Base-by-base conservation (phyloP, 2,113 vertebrate species). In the Pluvianellus socialis region DNA sequence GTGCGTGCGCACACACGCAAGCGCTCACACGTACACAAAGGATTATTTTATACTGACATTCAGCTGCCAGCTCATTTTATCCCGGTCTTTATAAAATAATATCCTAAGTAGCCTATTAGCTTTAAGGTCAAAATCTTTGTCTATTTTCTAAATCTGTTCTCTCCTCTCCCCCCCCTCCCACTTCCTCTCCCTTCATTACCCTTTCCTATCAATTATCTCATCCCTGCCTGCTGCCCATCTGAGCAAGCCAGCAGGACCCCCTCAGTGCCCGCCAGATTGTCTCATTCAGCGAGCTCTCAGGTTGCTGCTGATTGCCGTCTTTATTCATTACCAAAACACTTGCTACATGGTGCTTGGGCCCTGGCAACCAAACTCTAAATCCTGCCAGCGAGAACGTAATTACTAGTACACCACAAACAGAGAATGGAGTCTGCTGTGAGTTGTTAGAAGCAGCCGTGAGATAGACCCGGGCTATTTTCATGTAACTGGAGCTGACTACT, bases 281-380 rank as follows among this genome's bases (percentile, higher is more conserved):
- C 95, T 96, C 96, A 97, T 96, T 97, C 95, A 96, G 95, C 95
- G 38, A 71, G 93, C 88, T 97, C 96, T 96, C 94, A 86, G 95
- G 94, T 96, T 95, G 97, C 97, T 94, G 95, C 97, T 97, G 94
- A 97, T 96, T 97, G 96, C 96, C 93, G 91, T 96, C 97, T 97
- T 97, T 97, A 96, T 97, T 97, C 94, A 97, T 97, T 97, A 97
- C 96, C 96, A 94, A 98, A 97, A 96, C 95, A 97, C 96, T 98
- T 96, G 95, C 96, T 97, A 88, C 92, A 35, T 47, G 87, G 94
- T 42, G 95, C 96, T 94, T 61, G 96, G 96, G 95, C 97, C 94
- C 89, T 97, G 96, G 96, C 97, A 98, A 95, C 95, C 93, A 5
- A 83, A 38, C 58, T 80, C 96, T 56, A 79, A 94, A 14, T 70